Base-by-base conservation (phyloP, 2,113 vertebrate species). In the Pachypanchax playfairii region DNA sequence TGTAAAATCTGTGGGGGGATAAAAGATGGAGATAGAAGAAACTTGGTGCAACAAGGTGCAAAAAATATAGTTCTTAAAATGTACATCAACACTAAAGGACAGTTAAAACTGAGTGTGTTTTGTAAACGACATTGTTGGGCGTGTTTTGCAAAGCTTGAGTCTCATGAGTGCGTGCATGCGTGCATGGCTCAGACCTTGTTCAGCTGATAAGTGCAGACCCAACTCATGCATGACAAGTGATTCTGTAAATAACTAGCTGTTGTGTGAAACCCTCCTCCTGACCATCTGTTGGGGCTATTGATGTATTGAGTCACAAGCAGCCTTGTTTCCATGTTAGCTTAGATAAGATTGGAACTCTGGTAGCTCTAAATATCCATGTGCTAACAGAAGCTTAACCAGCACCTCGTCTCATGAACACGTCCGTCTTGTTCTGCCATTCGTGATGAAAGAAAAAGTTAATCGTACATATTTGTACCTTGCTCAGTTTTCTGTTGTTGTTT, bases 181-280 rank as follows among this genome's bases (percentile, higher is more conserved):
- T 39, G 52, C 15, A 13, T 63, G 69, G 12, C 4, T 14, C 39
- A 55, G 56, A 72, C 70, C 36, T 74, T 52, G 9, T 38, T 21
- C 22, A 11, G 39, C 21, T 59, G 38, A 63, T 60, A 18, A 52
- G 26, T 22, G 29, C 65, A 17, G 46, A 12, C 53, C 11, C 43
- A 33, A 14, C 51, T 59, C 65, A 39, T 35, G 64, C 65, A 49
- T 48, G 61, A 58, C 50, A 29, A 65, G 58, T 8, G 25, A 46
- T 17, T 51, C 35, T 60, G 66, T 20, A 54, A 48, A 55, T n/a
- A 41, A 41, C 51, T 41, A 50, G 38, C 48, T 36, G 56, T 47
- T 52, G n/a, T 51, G 65, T n/a, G 74, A 83, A 70, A 65, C 3
- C 10, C 44, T 55, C 28, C 18, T 7, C 4, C 22, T 73, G 61